A percentile compares a stretch with the other conserved stretches of the same genome.
These are phyloP conservation scores for Colius striatus DNA, from an alignment of 2,113 vertebrate genomes.

Conservation along the genomic window DNA sequence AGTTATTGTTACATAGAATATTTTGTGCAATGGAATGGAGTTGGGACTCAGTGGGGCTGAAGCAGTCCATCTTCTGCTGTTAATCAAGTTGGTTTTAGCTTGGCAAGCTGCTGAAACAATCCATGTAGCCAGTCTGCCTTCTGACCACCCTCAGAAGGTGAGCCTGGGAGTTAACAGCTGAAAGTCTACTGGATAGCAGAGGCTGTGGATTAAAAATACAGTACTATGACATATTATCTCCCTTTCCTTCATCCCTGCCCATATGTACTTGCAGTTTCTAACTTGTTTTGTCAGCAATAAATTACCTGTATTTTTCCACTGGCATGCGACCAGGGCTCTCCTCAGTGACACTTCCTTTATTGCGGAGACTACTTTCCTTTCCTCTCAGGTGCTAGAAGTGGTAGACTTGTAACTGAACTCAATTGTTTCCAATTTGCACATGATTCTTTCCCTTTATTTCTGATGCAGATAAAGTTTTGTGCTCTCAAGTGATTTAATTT, in stretches of 20 bases:
- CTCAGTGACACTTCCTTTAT: background rate
- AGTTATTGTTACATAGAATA: background rate
- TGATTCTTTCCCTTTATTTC: background rate
- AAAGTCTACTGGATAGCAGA: background rate
- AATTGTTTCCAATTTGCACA: background rate
- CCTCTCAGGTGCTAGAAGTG: background rate
- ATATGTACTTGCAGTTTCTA: background rate
- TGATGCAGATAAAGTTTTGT: background rate
- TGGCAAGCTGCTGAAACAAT: background rate
- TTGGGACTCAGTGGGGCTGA: background rate
- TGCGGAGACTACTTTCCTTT: background rate
- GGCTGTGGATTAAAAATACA: background rate
- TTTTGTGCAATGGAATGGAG: background rate
- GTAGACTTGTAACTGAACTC: background rate
- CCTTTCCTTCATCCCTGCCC: background rate
- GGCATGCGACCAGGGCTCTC: background rate
- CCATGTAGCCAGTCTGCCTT: background rate
- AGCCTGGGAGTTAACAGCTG: background rate
- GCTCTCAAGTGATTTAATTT: background rate
- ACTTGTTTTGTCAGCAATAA: background rate
- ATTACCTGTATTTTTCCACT: conserved; percentile 13
- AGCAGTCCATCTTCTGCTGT: background rate
- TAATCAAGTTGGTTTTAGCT: background rate
- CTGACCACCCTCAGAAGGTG: background rate
- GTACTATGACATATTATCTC: background rate